Evolutionary conservation across 2,888 invertebrate species (phyloP), one percentile per base, ranked within the genome.

Genomic region (Dolomedes plantarius): DNA sequence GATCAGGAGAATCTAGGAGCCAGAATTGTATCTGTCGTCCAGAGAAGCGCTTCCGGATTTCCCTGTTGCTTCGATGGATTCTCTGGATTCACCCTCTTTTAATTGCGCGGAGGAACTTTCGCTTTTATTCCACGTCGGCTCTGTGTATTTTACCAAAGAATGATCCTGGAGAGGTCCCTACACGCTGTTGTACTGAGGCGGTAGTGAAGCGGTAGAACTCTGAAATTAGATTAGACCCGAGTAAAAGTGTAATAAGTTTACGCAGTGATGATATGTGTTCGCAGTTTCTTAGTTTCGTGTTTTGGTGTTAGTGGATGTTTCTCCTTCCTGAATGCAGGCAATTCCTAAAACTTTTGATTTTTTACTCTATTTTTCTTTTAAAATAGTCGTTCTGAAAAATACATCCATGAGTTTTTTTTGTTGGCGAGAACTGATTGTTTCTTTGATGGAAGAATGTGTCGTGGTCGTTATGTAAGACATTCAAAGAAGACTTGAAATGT

Each of bases 1-100:
- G 76, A 77, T 50, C 68, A 32, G 56, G 65, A 19, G 68, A 68
- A 68, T 29, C 28, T n/a, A 32, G 50, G 76, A 77, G 68, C 41
- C 75, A 75, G 68, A 68, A 41, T 50, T 31, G 68, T 28, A 27
- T 50, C 68, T 31, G 68, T 67, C 67, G 65, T 75, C 65, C 41
- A 65, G 65, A 64, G 41, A 65, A 29, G 75, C 65, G 75, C 65
- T 41, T 39, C 65, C 5, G 56, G 56, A 56, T 56, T 56, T 23
- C n/a, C 56, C 56, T 56, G 56, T 56, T 56, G 56, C 56, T 19
- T 23, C 56, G 23, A 56, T 56, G 56, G 56, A 23, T 19, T 56
- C 23, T 6, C 5, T 3, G 3, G 23, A 16, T 23, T 56, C 56
- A 1, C 23, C 23, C 56, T 23, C 23, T 23, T 56, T 23, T 23